Base-by-base conservation (phyloP, 1,140 invertebrate genomes). In the Drosophila fuyamai region DNA sequence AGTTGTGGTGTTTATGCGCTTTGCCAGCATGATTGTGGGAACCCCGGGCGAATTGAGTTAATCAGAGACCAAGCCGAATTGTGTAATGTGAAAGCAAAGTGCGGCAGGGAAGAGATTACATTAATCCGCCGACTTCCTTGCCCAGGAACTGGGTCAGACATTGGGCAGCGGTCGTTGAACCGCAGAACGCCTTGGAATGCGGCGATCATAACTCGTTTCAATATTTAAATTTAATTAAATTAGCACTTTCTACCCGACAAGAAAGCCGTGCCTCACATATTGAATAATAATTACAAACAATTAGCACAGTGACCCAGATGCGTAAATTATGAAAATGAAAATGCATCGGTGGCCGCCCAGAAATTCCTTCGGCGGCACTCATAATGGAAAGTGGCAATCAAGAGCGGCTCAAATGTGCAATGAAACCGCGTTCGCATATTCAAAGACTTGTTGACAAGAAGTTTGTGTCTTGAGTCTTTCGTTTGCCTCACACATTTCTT, bases 231-330 rank as follows among this genome's bases (percentile, higher is more conserved):
- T 77, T 77, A 80, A 88, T 88, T 73, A 70, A 88, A 83, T 89
- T 88, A 88, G 60, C 83, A 88, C 83, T 88, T 88, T 88, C 84
- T 88, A 89, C 72, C 10, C 47, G 41, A 47, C 27, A 16, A 23
- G 54, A 73, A 48, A 46, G 66, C n/a, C 44, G 46, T 48, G 68
- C 32, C 74, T 80, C 44, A 51, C 59, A 75, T 89, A 88, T 88
- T 88, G 84, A 88, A 88, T 88, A 89, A 88, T 88, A 88, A 88
- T 88, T 89, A 84, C 56, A 46, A 57, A 29, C 81, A 84, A 84
- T 89, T 88, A 88, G 84, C 84, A 81, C 81, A 74, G 68, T 71
- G 77, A 89, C 84, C 84, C 74, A 77, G 66, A 88, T 89, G 73
- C 57, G 16, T 88, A 53, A 72, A 83, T 83, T 88, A 76, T 75